Evolutionary conservation across 2,797 vertebrate genomes (phyloP).

Genomic region (Coracias cyanogaster): DNA sequence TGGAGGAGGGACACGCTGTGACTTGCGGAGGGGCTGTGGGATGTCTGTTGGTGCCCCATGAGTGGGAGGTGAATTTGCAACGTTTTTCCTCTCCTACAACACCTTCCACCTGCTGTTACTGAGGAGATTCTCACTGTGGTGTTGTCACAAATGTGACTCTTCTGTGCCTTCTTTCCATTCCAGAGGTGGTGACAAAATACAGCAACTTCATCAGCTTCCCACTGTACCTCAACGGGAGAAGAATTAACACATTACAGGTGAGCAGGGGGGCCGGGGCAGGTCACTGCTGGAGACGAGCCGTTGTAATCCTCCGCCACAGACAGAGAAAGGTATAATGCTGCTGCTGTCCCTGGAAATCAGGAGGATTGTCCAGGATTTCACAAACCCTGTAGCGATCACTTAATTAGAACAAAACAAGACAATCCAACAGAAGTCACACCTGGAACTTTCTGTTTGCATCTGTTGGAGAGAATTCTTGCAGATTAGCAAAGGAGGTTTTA

Average conservation of each 20-base stretch:
- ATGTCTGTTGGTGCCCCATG: fast-evolving
- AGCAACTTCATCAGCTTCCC: constrained; percentile 98
- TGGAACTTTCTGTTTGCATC: background rate
- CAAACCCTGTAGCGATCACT: background rate
- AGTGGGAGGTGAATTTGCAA: background rate
- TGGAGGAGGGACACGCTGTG: background rate
- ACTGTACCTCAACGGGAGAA: constrained; percentile 91
- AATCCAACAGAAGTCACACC: background rate
- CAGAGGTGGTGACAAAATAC: constrained; percentile 96
- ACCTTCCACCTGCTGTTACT: background rate
- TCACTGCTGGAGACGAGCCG: background rate
- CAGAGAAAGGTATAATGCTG: background rate
- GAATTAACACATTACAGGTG: constrained; percentile 94
- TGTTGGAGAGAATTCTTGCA: background rate
- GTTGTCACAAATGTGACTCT: background rate
- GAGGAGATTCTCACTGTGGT: background rate
- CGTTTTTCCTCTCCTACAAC: background rate
- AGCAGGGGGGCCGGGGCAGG: constrained; percentile 16
- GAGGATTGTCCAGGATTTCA: background rate
- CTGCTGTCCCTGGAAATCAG: background rate
- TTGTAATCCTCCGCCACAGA: background rate
- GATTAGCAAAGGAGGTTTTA: background rate
- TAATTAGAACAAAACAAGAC: background rate
- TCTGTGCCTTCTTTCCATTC: background rate
- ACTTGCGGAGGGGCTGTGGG: background rate